These are phyloP conservation scores for Ashinkailepas kermadecensis DNA, from an alignment of 2,888 invertebrate species.

Conservation along the genomic window DNA sequence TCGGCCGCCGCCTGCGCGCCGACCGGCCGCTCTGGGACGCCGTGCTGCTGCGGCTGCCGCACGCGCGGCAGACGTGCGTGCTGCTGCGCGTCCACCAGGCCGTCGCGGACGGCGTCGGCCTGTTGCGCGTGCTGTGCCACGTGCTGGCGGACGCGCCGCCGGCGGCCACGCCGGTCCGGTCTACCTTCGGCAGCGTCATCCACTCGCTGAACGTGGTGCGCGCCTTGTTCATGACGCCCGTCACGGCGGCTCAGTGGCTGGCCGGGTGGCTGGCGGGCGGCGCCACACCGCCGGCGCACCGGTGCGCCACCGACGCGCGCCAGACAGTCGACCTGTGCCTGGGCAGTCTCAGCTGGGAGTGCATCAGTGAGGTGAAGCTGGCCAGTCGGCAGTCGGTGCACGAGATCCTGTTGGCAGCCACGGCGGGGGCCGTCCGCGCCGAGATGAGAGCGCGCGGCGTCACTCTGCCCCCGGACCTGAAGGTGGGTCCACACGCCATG, in stretches of 20 bases:
- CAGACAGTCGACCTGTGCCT: conserved; percentile 32
- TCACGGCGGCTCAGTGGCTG: conserved; percentile 46
- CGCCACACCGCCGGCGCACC: neutral
- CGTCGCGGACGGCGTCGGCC: conserved; percentile 48
- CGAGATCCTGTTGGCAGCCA: conserved; percentile 48
- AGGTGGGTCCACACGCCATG: neutral
- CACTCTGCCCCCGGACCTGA: conserved; percentile 23
- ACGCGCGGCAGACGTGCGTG: conserved; percentile 40
- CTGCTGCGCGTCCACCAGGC: conserved; percentile 47
- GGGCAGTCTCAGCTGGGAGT: neutral
- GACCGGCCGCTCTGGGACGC: conserved; percentile 50
- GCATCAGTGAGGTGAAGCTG: conserved; percentile 44
- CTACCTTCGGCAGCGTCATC: conserved; percentile 43
- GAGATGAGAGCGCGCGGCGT: conserved; percentile 43
- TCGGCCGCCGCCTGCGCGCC: conserved; percentile 42
- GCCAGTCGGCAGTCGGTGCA: conserved; percentile 49
- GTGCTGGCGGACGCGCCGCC: conserved; percentile 25
- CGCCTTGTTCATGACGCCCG: conserved; percentile 47
- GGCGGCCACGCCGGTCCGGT: conserved; percentile 34
- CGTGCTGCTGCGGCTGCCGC: conserved; percentile 41
- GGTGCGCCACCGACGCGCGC: conserved; percentile 36
- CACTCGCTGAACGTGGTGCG: conserved; percentile 44
- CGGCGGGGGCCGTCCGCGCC: conserved; percentile 37
- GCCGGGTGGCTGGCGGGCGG: neutral
- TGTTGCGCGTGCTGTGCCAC: conserved; percentile 42